Conservation (phyloP, 2,888 invertebrate species). For the Lasioglossum pauxillum region DNA sequence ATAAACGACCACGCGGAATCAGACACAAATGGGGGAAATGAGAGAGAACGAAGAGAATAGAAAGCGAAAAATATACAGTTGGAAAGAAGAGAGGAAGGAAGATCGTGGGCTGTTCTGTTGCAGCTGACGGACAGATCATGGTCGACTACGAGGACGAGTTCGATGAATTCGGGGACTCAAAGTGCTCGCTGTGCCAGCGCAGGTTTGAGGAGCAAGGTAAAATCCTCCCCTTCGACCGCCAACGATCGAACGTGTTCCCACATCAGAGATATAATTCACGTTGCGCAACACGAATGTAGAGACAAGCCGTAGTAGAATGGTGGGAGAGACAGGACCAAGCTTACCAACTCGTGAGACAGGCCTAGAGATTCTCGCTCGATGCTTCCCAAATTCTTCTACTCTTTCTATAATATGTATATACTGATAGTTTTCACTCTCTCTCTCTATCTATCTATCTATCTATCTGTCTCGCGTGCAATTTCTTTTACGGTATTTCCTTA, state of each 20-base stretch:
- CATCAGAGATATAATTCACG: background rate
- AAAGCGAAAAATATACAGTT: conserved; percentile 44
- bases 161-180: conserved; percentile 86
- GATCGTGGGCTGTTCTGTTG: conserved; percentile 87
- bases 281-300: conserved; percentile 23
- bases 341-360: conserved; percentile 75
- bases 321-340: conserved; percentile 81
- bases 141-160: conserved; percentile 87
- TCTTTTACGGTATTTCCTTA: background rate
- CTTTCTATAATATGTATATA: too few relatives aligned
- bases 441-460: too few relatives aligned
- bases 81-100: conserved; percentile 81
- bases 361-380: conserved; percentile 55
- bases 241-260: conserved; percentile 16
- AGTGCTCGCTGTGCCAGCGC: conserved; percentile 91
- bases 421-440: background rate
- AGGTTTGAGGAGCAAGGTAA: conserved; percentile 92
- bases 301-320: conserved; percentile 49
- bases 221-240: conserved; percentile 72
- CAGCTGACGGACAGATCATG: conserved; percentile 89
- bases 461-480: background rate
- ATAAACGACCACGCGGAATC: background rate
- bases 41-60: conserved; percentile 28
- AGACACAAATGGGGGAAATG: background rate
- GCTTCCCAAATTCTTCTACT: conserved; percentile 44